Conservation (phyloP, 2,113 vertebrate genomes). For the Prionailurus bengalensis region DNA sequence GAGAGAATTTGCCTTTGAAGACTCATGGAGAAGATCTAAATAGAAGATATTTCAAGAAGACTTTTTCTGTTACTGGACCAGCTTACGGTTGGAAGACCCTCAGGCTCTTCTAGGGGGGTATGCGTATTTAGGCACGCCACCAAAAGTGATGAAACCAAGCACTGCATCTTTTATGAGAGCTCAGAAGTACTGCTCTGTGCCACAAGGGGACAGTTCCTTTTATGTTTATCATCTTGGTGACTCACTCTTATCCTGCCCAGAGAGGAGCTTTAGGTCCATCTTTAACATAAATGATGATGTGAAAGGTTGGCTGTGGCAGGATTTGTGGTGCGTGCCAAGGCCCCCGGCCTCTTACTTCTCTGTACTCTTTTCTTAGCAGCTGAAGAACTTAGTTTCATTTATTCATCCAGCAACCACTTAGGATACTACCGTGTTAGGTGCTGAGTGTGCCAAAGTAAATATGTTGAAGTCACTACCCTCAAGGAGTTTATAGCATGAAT, state of each 20-base stretch:
- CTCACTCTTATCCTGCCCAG: background rate
- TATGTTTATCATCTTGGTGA: background rate
- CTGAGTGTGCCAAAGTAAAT: background rate
- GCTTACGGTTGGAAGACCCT: background rate
- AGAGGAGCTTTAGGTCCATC: background rate
- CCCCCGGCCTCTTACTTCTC: background rate
- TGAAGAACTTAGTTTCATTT: background rate
- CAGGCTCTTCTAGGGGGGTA: background rate
- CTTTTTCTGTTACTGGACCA: background rate
- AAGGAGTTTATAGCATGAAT: background rate
- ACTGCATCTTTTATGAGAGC: background rate
- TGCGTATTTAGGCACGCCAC: background rate
- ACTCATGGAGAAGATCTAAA: background rate
- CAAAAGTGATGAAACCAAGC: slow-evolving; percentile 13
- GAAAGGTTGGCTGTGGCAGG: background rate
- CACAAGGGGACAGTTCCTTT: background rate
- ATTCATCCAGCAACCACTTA: background rate
- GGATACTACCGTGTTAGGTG: background rate
- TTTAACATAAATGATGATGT: background rate
- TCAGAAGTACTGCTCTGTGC: background rate
- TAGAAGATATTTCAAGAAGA: background rate
- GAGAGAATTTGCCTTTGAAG: background rate
- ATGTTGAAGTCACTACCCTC: background rate
- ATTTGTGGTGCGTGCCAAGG: background rate
- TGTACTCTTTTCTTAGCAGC: background rate